Evolutionary conservation across 2,113 vertebrate species (phyloP).

Genomic region (Litocranius walleri): DNA sequence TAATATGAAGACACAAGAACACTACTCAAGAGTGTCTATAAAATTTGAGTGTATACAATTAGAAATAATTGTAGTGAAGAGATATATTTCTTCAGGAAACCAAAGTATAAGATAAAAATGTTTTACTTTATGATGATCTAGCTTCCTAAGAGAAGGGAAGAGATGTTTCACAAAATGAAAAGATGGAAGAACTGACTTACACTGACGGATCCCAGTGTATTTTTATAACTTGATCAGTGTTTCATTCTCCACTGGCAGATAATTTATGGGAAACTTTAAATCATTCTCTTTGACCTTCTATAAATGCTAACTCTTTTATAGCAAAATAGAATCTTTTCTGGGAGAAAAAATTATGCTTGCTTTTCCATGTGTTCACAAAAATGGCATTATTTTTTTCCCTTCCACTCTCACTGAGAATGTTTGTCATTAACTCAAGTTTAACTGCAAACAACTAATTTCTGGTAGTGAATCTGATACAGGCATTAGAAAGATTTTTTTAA

Average conservation of each 20-base stretch:
- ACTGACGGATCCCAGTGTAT: not conserved
- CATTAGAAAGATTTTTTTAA: not conserved
- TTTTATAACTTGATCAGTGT: conserved; percentile 39
- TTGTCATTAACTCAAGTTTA: not conserved
- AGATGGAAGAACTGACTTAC: not conserved
- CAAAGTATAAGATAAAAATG: not conserved
- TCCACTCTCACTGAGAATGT: not conserved
- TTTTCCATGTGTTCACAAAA: not conserved
- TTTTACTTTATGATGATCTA: not conserved
- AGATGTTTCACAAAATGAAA: not conserved
- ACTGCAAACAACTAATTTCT: not conserved
- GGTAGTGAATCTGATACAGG: not conserved
- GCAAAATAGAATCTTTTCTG: not conserved
- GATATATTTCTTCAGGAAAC: not conserved
- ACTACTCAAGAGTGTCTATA: not conserved
- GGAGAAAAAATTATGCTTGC: not conserved
- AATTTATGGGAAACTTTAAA: conserved; percentile 25
- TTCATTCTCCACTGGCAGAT: not conserved
- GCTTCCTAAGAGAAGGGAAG: not conserved
- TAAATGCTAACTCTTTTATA: not conserved
- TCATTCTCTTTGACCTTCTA: conserved; percentile 3
- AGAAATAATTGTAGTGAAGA: not conserved
- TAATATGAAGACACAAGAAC: not conserved
- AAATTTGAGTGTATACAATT: not conserved
- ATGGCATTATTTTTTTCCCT: not conserved